These are phyloP conservation scores for Lophius americanus DNA, from an alignment of 2,797 vertebrate species.

Conservation along the genomic window DNA sequence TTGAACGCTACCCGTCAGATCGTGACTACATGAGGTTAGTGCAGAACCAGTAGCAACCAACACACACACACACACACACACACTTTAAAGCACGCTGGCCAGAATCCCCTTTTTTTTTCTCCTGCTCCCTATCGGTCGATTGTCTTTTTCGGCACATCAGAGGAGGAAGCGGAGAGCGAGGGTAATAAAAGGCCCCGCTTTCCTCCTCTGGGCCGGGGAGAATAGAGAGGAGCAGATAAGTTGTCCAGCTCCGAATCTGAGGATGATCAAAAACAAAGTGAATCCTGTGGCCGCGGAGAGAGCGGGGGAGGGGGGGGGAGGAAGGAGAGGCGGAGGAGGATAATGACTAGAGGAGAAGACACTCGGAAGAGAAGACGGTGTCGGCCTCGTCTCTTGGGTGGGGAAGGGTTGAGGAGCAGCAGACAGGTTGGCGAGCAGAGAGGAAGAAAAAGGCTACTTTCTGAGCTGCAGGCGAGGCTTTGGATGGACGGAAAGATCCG, in stretches of 20 bases:
- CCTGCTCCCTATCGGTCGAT: conserved; percentile 56
- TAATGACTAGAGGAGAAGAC: conserved; percentile 32
- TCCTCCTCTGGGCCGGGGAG: conserved; percentile 73
- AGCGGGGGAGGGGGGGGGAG: conserved; percentile 32
- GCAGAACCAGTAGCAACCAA: background rate
- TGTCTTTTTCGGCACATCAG: conserved; percentile 76
- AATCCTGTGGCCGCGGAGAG: conserved; percentile 71
- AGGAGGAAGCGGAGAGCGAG: conserved; percentile 64
- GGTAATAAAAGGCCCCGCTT: conserved; percentile 69
- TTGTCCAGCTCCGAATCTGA: conserved; percentile 72
- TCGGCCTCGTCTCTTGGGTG: conserved; percentile 53
- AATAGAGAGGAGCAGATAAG: conserved; percentile 75
- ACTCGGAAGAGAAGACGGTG: conserved; percentile 41
- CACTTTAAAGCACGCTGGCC: conserved; percentile 48
- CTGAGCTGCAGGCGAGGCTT: conserved; percentile 20
- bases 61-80: no score
- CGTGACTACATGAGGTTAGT: conserved; percentile 39
- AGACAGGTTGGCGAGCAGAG: conserved; percentile 30
- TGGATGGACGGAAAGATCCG: conserved; percentile 26
- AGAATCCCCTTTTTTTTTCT: conserved; percentile 66
- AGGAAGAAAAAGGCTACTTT: conserved; percentile 21
- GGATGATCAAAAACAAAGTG: conserved; percentile 81
- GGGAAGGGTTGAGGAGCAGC: conserved; percentile 24
- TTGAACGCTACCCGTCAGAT: conserved; percentile 44
- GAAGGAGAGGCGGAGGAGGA: conserved; percentile 33